Evolutionary conservation across 2,113 vertebrate genomes (phyloP).

Genomic region (Oncorhynchus kisutch): DNA sequence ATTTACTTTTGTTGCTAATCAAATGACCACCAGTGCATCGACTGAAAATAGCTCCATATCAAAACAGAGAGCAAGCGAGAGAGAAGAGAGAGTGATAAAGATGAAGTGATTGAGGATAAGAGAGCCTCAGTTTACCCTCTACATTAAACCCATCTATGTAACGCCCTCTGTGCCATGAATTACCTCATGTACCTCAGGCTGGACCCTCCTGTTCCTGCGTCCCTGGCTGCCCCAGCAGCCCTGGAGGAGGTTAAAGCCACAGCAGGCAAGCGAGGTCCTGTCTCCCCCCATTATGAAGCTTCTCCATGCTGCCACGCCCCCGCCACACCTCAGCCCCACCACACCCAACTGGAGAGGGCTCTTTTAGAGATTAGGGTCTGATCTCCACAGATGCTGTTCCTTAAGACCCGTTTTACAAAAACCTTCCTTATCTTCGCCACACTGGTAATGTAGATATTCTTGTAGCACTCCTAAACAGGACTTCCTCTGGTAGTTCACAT

Average conservation of each 20-base stretch:
- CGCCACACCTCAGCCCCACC: conserved; percentile 18
- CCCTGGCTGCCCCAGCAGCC: conserved; percentile 63
- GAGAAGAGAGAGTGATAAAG: conserved; percentile 3
- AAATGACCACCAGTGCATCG: no score
- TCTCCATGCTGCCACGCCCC: conserved; percentile 60
- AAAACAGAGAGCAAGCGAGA: not conserved
- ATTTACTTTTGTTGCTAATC: not conserved
- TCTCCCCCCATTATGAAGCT: conserved; percentile 67
- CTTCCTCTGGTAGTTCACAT: not conserved
- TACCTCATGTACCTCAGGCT: conserved; percentile 67
- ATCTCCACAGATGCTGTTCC: conserved; percentile 2
- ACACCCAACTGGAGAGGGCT: not conserved
- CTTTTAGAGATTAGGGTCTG: not conserved
- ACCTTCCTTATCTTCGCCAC: not conserved
- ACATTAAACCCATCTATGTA: conserved; percentile 56
- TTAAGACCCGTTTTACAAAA: not conserved
- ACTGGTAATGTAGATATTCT: not conserved
- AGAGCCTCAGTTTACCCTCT: not conserved
- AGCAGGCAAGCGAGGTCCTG: conserved; percentile 63
- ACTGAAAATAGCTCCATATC: conserved; percentile 11
- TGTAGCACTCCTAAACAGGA: not conserved
- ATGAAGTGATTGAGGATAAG: not conserved
- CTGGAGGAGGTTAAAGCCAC: conserved; percentile 65
- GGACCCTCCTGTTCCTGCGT: conserved; percentile 64
- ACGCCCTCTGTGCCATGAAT: conserved; percentile 2